A percentile compares a stretch with the other conserved stretches of the same genome.
Evolutionary conservation across 2,888 invertebrate species (phyloP).

Genomic region (Arctia plantaginis): DNA sequence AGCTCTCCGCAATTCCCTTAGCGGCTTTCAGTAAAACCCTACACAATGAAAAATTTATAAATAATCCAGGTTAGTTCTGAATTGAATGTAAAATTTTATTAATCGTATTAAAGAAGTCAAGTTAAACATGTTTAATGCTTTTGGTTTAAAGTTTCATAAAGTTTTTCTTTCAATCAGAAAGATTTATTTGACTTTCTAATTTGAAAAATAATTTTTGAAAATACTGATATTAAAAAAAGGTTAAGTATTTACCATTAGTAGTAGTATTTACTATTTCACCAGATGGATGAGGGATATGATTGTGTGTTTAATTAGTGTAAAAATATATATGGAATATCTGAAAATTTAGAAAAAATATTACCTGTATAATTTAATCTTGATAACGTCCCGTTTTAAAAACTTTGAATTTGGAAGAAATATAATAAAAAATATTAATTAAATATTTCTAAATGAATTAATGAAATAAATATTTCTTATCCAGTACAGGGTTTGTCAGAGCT

Average conservation of each 20-base stretch:
- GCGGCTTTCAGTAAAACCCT: conserved; percentile 24
- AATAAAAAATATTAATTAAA: no score
- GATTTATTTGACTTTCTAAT: background rate
- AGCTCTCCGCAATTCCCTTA: conserved; percentile 23
- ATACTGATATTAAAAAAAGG: background rate
- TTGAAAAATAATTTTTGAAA: background rate
- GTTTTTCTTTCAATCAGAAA: background rate
- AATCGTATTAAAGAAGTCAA: conserved; percentile 13
- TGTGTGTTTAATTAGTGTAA: background rate
- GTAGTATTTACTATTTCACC: background rate
- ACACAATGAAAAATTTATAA: conserved; percentile 28
- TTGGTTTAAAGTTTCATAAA: background rate
- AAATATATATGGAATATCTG: background rate
- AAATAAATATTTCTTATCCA: no score
- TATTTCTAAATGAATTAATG: no score
- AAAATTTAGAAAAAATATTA: no score
- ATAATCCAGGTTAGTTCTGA: conserved; percentile 18
- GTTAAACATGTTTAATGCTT: background rate
- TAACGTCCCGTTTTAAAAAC: no score
- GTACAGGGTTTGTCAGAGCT: no score
- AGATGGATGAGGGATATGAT: background rate
- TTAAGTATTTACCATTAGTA: no score
- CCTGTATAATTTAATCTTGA: no score
- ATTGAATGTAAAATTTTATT: conserved; percentile 23
- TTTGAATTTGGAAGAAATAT: no score